A percentile compares a stretch with the other conserved stretches of the same genome.
Conservation (phyloP, 2,888 invertebrate genomes). For the Hipparchia sbordonii region DNA sequence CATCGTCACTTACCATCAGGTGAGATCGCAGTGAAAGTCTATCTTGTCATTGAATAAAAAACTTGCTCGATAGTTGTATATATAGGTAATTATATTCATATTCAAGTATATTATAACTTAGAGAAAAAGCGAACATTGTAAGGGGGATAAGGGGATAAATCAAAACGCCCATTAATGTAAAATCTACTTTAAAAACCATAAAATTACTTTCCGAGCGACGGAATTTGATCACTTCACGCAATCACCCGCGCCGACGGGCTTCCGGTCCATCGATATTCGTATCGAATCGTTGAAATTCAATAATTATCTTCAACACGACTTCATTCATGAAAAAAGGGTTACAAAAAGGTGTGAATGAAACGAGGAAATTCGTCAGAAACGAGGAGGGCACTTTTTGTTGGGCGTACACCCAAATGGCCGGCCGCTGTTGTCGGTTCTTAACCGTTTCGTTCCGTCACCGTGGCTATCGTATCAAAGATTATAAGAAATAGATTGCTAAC, state of each 20-base stretch:
- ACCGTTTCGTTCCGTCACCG: conserved; percentile 52
- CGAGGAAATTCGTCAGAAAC: conserved; percentile 66
- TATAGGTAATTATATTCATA: background rate
- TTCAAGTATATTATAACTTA: too few species aligned
- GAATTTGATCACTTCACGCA: conserved; percentile 75
- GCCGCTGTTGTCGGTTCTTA: conserved; percentile 47
- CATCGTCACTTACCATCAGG: too few species aligned
- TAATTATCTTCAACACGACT: conserved; percentile 83
- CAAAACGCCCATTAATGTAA: conserved; percentile 47
- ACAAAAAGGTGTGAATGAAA: conserved; percentile 82
- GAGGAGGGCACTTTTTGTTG: conserved; percentile 67
- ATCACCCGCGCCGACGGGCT: conserved; percentile 75
- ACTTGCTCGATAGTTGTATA: background rate
- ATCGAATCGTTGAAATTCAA: conserved; percentile 82
- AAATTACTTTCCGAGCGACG: conserved; percentile 77
- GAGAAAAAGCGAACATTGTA: background rate
- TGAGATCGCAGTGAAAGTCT: too few species aligned
- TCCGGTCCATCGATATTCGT: conserved; percentile 83
- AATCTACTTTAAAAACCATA: conserved; percentile 76
- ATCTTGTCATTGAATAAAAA: too few species aligned
- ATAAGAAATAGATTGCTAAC: too few species aligned
- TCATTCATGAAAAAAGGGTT: conserved; percentile 75
- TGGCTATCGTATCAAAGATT: conserved; percentile 65
- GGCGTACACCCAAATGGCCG: conserved; percentile 49
- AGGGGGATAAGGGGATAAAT: conserved; percentile 6